phyloP scores from a whole-genome alignment of 2,113 vertebrate genomes.

The Miniopterus natalensis region DNA sequence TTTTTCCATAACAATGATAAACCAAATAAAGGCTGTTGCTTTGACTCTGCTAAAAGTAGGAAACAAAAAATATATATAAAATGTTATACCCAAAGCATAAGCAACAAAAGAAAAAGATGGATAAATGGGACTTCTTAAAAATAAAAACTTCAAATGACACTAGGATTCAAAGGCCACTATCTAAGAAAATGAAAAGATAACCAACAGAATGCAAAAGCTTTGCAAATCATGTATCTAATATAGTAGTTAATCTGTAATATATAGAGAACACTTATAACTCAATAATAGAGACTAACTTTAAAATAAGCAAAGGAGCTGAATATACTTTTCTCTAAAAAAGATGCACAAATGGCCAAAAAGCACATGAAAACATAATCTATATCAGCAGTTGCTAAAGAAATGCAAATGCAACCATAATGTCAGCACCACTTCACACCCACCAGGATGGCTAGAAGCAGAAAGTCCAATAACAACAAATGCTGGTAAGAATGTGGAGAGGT shows the following conservation, averaged over 20 bases:
- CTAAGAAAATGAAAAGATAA: background rate
- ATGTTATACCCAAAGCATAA: background rate
- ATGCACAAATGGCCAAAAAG: background rate
- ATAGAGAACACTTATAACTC: background rate
- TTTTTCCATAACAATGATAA: conserved; percentile 9
- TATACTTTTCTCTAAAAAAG: background rate
- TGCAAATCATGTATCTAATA: background rate
- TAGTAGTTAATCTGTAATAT: background rate
- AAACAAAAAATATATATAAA: background rate
- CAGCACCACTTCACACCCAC: background rate
- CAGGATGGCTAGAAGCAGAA: background rate
- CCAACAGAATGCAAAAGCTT: background rate
- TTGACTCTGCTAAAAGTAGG: background rate
- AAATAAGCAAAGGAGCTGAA: conserved; percentile 4
- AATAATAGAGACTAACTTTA: background rate
- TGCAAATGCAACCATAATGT: background rate
- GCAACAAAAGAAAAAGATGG: background rate
- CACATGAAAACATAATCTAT: background rate
- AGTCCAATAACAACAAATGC: background rate
- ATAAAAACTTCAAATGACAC: conserved; percentile 22
- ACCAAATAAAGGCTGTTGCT: conserved; percentile 5
- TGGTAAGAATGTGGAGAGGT: background rate
- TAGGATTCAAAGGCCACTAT: background rate
- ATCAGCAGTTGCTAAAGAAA: background rate
- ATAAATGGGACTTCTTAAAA: conserved; percentile 4